A percentile compares a stretch with the other conserved stretches of the same genome.
phyloP scores from a whole-genome alignment of 2,113 vertebrate species.

The Tenebrosternarchus preto region DNA sequence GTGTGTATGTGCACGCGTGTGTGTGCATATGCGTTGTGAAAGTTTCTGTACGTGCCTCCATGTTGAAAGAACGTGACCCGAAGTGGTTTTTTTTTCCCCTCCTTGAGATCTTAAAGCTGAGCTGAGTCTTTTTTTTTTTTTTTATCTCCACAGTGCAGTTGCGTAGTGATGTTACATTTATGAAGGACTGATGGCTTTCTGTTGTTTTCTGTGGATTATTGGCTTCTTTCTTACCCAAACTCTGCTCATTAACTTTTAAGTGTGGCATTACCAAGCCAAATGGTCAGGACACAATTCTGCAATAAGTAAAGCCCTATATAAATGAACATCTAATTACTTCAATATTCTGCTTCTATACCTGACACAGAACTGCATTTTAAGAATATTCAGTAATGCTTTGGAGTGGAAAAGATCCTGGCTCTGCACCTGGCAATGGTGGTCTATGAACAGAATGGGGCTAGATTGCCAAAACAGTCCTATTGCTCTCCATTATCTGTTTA shows the following conservation, averaged over 20 bases:
- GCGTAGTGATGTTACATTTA: slow-evolving; percentile 62
- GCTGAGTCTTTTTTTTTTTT: slow-evolving; percentile 58
- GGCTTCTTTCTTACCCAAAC: slow-evolving; percentile 43
- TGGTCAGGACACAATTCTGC: slow-evolving; percentile 64
- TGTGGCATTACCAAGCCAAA: slow-evolving; percentile 69
- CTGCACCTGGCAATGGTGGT: slow-evolving; percentile 1
- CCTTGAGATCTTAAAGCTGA: slow-evolving; percentile 70
- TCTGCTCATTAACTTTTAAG: slow-evolving; percentile 39
- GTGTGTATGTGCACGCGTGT: too few species aligned
- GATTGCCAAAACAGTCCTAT: not conserved
- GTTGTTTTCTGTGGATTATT: slow-evolving; percentile 51
- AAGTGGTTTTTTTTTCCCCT: not conserved
- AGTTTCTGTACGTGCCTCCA: slow-evolving; percentile 80
- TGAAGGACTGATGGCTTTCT: slow-evolving; percentile 60
- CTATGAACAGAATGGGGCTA: not conserved
- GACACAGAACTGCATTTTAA: slow-evolving; percentile 12
- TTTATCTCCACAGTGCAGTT: slow-evolving; percentile 51
- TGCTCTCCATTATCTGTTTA: not conserved
- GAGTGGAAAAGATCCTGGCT: not conserved
- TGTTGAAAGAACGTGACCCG: slow-evolving; percentile 64
- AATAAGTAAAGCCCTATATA: slow-evolving; percentile 71
- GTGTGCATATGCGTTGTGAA: slow-evolving; percentile 72
- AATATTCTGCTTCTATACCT: slow-evolving; percentile 14
- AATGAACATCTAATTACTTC: slow-evolving; percentile 19
- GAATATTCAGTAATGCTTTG: slow-evolving; percentile 11